Evolutionary conservation across 2,888 invertebrate species (phyloP).

Genomic region (Eilema griseolum): DNA sequence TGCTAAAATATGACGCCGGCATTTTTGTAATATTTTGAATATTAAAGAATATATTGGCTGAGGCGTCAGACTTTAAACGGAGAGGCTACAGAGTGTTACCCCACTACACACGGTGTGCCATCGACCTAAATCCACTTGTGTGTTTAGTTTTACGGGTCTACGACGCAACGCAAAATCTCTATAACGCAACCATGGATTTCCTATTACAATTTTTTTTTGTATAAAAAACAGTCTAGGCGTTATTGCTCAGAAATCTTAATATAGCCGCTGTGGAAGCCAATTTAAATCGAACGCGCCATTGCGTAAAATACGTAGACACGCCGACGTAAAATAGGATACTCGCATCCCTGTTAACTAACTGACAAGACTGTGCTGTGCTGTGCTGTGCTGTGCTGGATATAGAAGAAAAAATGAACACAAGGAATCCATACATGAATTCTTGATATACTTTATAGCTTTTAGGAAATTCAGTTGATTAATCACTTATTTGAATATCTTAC

Average conservation of each 20-base stretch:
- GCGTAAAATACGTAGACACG: constrained; percentile 1
- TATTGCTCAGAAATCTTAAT: constrained; percentile 30
- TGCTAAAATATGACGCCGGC: neutral
- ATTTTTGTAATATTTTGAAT: neutral
- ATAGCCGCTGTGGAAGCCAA: constrained; percentile 37
- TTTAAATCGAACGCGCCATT: constrained; percentile 34
- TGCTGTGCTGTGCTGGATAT: neutral
- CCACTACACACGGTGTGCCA: neutral
- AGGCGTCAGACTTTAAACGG: neutral
- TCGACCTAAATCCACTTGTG: neutral
- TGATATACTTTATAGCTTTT: neutral
- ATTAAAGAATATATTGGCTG: neutral
- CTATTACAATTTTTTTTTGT: neutral
- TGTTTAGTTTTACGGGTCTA: neutral
- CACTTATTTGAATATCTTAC: neutral
- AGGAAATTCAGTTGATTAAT: neutral
- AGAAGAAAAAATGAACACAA: neutral
- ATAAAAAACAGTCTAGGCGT: constrained; percentile 20
- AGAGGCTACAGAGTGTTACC: neutral
- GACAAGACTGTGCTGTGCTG: neutral
- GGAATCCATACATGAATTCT: neutral
- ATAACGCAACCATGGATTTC: neutral
- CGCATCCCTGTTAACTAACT: neutral
- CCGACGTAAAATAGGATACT: neutral
- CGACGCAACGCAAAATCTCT: neutral